Evolutionary conservation across 1,140 invertebrate species (phyloP).

Genomic region (Euura lappo): DNA sequence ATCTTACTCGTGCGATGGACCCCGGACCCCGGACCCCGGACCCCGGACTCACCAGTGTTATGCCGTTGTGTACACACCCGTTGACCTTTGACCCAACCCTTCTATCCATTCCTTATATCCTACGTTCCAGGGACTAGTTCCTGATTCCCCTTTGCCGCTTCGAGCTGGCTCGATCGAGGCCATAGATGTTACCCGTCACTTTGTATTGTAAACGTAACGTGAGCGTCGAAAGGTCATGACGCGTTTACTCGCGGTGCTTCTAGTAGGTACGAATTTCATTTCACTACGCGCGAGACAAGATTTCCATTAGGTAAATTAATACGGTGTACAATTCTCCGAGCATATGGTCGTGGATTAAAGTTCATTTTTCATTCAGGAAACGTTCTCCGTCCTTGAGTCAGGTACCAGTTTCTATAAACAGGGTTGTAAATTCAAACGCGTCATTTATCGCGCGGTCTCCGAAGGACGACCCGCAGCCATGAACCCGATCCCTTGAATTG

Average conservation of each 20-base stretch:
- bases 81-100: conserved; percentile 30
- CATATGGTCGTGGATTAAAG: background rate
- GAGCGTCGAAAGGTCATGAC: conserved; percentile 35
- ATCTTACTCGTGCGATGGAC: conserved; percentile 6
- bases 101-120: conserved; percentile 32
- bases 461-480: background rate
- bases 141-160: conserved; percentile 35
- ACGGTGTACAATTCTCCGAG: too few species aligned
- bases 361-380: background rate
- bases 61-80: conserved; percentile 38
- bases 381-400: background rate
- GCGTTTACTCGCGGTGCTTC: conserved; percentile 1
- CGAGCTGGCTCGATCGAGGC: conserved; percentile 38
- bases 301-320: background rate
- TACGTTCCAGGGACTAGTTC: conserved; percentile 38
- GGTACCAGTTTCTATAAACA: background rate
- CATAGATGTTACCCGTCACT: conserved; percentile 43
- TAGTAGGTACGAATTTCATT: conserved; percentile 34
- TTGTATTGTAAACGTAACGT: conserved; percentile 39
- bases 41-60: conserved; percentile 23
- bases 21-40: background rate
- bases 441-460: background rate
- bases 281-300: conserved; percentile 5
- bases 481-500: background rate
- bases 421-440: background rate